Evolutionary conservation across 1,140 invertebrate genomes (phyloP).

Genomic region (Teleogryllus occipitalis): DNA sequence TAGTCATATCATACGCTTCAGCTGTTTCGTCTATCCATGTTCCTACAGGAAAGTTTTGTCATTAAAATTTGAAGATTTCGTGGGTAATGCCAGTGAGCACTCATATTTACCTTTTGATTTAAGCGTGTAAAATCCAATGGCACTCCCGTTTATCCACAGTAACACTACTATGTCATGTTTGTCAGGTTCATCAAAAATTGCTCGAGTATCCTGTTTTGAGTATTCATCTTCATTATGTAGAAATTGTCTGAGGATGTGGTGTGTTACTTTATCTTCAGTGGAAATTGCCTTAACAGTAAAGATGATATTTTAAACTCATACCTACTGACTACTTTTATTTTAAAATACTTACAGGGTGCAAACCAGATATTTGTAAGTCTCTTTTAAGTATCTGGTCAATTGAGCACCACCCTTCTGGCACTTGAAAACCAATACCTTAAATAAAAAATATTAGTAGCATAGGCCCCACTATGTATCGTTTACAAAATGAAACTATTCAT

Average conservation of each 20-base stretch:
- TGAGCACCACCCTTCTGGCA: background rate
- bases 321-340: background rate
- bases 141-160: constrained; percentile 27
- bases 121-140: constrained; percentile 30
- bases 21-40: constrained; percentile 23
- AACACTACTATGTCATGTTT: constrained; percentile 27
- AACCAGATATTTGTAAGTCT: background rate
- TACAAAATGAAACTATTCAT: no score
- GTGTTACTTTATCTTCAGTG: constrained; percentile 24
- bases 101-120: constrained; percentile 29
- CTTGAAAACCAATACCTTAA: background rate
- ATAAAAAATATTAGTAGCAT: no score
- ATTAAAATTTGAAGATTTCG: background rate
- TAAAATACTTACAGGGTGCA: background rate
- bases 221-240: constrained; percentile 26
- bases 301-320: no score
- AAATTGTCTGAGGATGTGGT: constrained; percentile 29
- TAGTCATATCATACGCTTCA: constrained; percentile 30
- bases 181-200: constrained; percentile 27
- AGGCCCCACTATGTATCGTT: no score
- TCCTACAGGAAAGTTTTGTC: background rate
- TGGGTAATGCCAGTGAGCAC: background rate
- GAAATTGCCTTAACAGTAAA: constrained; percentile 21
- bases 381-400: background rate
- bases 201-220: constrained; percentile 21